phyloP scores from a whole-genome alignment of 2,797 vertebrate species.

The Amazona finschi region DNA sequence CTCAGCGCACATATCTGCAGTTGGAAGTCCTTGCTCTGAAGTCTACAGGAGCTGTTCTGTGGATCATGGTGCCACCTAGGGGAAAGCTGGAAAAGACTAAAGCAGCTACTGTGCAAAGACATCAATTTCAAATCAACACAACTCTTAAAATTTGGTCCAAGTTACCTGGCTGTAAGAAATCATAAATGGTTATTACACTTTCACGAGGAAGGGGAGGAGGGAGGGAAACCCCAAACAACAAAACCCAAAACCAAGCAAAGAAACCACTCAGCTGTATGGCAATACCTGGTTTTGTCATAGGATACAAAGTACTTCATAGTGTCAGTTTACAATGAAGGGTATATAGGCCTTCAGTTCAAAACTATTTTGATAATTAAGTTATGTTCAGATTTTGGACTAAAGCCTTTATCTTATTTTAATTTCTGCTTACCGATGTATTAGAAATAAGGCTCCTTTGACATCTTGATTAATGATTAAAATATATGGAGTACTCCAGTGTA shows the following conservation, averaged over 20 bases:
- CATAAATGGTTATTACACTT: neutral
- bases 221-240: neutral
- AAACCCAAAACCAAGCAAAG: neutral
- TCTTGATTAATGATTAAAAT: neutral
- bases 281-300: neutral
- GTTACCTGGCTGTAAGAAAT: neutral
- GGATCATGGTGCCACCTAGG: constrained; percentile 15
- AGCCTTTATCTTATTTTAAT: neutral
- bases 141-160: neutral
- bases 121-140: neutral
- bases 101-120: neutral
- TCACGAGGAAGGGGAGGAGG: neutral
- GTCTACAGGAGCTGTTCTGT: neutral
- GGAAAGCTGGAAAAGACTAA: neutral
- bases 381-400: neutral
- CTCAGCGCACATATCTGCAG: neutral
- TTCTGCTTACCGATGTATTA: neutral
- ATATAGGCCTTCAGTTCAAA: neutral
- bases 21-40: neutral
- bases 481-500: neutral
- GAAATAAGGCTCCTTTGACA: neutral
- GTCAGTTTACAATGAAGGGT: neutral
- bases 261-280: neutral
- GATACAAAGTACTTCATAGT: neutral
- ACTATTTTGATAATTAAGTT: neutral